Evolutionary conservation across 1,140 invertebrate species (phyloP).

Genomic region (Aphis craccivora): DNA sequence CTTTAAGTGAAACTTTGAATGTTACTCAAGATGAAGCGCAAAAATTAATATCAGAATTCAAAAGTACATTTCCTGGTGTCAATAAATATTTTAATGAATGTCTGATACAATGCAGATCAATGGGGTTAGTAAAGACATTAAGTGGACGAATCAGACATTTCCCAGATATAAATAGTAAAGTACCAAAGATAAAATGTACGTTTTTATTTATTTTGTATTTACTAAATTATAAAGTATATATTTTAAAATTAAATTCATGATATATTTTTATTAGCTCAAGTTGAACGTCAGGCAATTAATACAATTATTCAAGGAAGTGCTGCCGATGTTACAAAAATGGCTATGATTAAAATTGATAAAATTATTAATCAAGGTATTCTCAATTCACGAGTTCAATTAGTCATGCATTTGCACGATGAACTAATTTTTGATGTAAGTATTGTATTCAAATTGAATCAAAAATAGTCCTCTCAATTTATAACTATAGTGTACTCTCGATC

Average conservation of each 20-base stretch:
- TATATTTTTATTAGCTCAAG: constrained; percentile 70
- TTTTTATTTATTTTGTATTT: constrained; percentile 26
- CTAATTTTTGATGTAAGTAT: constrained; percentile 93
- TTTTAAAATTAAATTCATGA: constrained; percentile 48
- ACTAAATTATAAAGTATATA: not conserved
- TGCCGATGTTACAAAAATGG: constrained; percentile 90
- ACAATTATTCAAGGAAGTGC: constrained; percentile 95
- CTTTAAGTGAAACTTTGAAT: constrained; percentile 81
- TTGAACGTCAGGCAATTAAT: constrained; percentile 95
- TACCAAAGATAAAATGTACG: constrained; percentile 70
- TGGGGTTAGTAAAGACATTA: constrained; percentile 86
- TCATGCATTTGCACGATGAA: constrained; percentile 96
- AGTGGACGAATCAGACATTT: constrained; percentile 80
- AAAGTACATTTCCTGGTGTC: constrained; percentile 78
- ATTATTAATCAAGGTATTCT: constrained; percentile 60
- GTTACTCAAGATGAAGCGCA: constrained; percentile 83
- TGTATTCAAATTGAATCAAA: not conserved
- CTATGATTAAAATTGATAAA: constrained; percentile 81
- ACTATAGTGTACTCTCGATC: not conserved
- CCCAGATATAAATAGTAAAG: constrained; percentile 75
- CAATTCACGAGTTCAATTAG: constrained; percentile 67
- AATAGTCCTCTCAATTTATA: not conserved
- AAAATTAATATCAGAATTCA: constrained; percentile 83
- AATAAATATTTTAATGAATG: constrained; percentile 72
- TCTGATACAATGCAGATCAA: constrained; percentile 73